These are phyloP conservation scores for Penelope pileata DNA, from an alignment of 2,113 vertebrate species.

Conservation along the genomic window DNA sequence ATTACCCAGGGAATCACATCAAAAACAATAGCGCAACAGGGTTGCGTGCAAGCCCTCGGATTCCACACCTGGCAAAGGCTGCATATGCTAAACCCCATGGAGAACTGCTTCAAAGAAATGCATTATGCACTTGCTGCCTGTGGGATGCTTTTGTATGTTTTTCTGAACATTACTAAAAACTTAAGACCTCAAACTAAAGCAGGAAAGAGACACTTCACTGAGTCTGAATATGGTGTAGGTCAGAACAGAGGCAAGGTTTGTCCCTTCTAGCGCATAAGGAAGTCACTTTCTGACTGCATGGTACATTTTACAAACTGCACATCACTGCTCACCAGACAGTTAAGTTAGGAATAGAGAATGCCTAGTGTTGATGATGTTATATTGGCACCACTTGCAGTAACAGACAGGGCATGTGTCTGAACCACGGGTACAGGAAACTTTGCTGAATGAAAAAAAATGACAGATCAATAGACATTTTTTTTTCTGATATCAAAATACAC, in stretches of 20 bases:
- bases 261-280: background rate
- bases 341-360: conserved; percentile 13
- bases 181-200: background rate
- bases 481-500: background rate
- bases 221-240: background rate
- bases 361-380: background rate
- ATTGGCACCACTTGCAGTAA: background rate
- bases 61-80: background rate
- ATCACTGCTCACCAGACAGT: background rate
- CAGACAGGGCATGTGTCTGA: background rate
- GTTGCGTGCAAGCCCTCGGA: background rate
- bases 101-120: background rate
- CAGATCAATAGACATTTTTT: background rate
- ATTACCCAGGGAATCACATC: background rate
- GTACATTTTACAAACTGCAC: background rate
- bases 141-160: background rate
- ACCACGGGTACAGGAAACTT: background rate
- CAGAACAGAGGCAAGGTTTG: background rate
- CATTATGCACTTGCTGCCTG: background rate
- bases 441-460: background rate
- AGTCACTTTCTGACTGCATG: background rate
- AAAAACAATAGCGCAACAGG: background rate
- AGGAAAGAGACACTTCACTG: background rate
- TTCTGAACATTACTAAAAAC: background rate
- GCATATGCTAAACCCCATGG: background rate